phyloP scores from a whole-genome alignment of 2,113 vertebrate species.

The Oceanites oceanicus region DNA sequence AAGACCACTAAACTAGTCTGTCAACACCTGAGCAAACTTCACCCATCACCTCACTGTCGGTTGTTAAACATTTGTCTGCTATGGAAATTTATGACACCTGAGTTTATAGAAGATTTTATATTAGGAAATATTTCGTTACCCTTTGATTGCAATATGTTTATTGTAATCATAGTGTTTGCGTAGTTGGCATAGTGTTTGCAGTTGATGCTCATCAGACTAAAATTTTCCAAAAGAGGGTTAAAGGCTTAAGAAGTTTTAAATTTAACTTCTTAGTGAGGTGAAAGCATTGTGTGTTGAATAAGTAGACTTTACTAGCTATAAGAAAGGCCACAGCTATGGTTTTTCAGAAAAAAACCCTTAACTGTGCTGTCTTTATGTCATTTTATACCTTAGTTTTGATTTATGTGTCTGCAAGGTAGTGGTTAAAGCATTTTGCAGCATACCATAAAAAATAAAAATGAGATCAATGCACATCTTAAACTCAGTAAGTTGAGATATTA shows the following conservation, averaged over 20 bases:
- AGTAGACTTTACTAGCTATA: not conserved
- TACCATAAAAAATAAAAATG: slow-evolving; percentile 32
- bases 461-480: slow-evolving; percentile 59
- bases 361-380: not conserved
- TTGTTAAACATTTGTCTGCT: not conserved
- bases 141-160: not conserved
- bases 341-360: not conserved
- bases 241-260: not conserved
- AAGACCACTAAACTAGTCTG: not conserved
- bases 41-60: not conserved
- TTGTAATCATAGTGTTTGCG: not conserved
- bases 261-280: not conserved
- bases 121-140: not conserved
- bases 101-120: not conserved
- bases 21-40: not conserved
- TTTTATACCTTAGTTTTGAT: slow-evolving; percentile 45
- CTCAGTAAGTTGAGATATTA: slow-evolving; percentile 62
- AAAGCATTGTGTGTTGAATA: not conserved
- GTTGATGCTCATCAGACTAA: not conserved
- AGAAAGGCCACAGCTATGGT: not conserved
- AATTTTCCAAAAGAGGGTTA: not conserved
- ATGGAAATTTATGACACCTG: not conserved
- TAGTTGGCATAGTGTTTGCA: not conserved
- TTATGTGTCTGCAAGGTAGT: slow-evolving; percentile 1
- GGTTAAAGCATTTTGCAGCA: slow-evolving; percentile 50